Conservation (phyloP, 2,797 vertebrate species). For the Helicolenus hilgendorfi region DNA sequence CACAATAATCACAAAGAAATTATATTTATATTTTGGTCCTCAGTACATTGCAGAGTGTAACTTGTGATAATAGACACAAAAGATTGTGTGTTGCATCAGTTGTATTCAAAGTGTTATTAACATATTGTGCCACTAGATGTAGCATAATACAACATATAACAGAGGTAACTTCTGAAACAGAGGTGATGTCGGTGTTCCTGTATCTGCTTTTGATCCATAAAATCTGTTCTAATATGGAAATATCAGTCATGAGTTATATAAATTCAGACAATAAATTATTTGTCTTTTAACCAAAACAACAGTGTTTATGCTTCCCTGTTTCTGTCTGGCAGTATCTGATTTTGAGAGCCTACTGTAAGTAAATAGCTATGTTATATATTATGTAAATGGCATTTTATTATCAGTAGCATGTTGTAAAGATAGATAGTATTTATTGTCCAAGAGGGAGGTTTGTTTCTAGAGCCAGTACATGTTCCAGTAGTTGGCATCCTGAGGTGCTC, state of each 20-base stretch:
- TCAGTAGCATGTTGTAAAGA: background rate
- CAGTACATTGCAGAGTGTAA: background rate
- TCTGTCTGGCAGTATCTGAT: background rate
- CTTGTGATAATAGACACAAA: background rate
- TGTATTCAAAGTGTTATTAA: constrained; percentile 18
- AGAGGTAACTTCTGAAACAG: background rate
- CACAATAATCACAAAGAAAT: background rate
- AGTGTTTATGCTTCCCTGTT: background rate
- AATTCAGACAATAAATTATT: constrained; percentile 7
- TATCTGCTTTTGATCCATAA: background rate
- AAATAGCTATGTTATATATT: background rate
- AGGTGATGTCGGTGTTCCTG: background rate
- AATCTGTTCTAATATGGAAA: background rate
- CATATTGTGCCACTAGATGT: constrained; percentile 43
- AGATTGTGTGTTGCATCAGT: background rate
- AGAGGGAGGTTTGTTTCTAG: too few relatives aligned
- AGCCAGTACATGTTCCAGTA: too few relatives aligned
- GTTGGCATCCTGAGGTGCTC: too few relatives aligned
- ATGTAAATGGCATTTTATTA: background rate
- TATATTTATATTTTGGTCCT: background rate
- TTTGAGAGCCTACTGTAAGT: background rate
- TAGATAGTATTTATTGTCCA: background rate
- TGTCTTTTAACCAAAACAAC: background rate
- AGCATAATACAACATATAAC: background rate
- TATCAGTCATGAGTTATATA: background rate